phyloP scores from a whole-genome alignment of 1,140 invertebrate species.

The Eriosoma lanigerum region DNA sequence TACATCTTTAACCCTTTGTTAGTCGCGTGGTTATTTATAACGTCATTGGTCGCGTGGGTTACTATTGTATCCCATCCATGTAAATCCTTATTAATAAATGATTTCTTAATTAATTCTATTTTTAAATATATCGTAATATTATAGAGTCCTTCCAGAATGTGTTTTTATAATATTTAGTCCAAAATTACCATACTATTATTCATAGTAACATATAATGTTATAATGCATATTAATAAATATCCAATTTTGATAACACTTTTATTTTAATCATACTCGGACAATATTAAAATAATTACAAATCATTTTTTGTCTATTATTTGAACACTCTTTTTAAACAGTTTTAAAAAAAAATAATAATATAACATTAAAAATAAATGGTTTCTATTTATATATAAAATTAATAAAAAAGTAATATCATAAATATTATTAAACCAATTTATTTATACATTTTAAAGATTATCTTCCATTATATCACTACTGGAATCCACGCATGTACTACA shows the following conservation, averaged over 20 bases:
- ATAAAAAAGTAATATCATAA: slow-evolving; percentile 11
- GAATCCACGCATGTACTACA: background rate
- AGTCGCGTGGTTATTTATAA: slow-evolving; percentile 4
- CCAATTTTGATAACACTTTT: slow-evolving; percentile 15
- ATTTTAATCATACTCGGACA: slow-evolving; percentile 2
- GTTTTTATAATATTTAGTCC: slow-evolving; percentile 9
- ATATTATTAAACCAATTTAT: background rate
- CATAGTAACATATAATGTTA: slow-evolving; percentile 29
- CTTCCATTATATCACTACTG: background rate
- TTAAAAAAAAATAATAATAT: slow-evolving; percentile 14
- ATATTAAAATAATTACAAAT: slow-evolving; percentile 14
- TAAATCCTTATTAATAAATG: slow-evolving; percentile 11
- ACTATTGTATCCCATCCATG: slow-evolving; percentile 10
- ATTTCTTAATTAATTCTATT: background rate
- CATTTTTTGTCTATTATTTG: no score
- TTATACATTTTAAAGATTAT: background rate
- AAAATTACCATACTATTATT: no score
- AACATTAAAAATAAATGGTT: background rate
- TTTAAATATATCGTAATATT: slow-evolving; percentile 12
- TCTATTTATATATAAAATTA: background rate
- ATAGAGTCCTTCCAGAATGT: slow-evolving; percentile 17
- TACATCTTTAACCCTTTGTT: background rate
- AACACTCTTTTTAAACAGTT: background rate
- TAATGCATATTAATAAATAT: slow-evolving; percentile 33
- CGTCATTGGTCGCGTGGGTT: slow-evolving; percentile 21